Conservation (phyloP, 2,113 vertebrate species). For the Plecotus auritus region DNA sequence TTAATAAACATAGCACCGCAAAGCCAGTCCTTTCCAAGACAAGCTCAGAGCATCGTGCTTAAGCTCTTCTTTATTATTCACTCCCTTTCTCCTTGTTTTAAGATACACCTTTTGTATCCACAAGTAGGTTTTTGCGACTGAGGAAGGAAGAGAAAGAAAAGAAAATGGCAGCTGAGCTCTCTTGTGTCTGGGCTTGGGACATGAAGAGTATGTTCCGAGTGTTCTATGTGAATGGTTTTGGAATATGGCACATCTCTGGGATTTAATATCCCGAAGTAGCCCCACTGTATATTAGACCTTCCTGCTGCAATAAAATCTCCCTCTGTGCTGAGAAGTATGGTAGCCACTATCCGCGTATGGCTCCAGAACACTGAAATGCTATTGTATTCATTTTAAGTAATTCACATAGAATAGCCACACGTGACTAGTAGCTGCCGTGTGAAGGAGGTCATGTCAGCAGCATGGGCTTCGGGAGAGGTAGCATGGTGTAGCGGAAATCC, state of each 20-base stretch:
- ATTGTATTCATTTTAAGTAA: neutral
- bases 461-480: neutral
- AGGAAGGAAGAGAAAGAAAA: neutral
- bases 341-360: neutral
- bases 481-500: accelerated
- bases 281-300: neutral
- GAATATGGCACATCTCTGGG: neutral
- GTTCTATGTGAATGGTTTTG: neutral
- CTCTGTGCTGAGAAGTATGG: neutral
- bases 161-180: neutral
- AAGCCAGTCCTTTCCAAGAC: neutral
- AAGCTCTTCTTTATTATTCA: neutral
- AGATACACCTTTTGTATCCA: neutral
- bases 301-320: neutral
- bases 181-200: neutral
- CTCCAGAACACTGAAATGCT: neutral
- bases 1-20: neutral
- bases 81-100: neutral
- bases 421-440: accelerated
- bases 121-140: neutral
- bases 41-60: neutral
- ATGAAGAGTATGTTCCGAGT: neutral
- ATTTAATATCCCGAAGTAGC: neutral
- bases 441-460: too few species aligned
- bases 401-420: neutral